Evolutionary conservation across 2,113 vertebrate species (phyloP), one percentile per base, ranked within the genome.

Genomic region (Microtus pennsylvanicus): DNA sequence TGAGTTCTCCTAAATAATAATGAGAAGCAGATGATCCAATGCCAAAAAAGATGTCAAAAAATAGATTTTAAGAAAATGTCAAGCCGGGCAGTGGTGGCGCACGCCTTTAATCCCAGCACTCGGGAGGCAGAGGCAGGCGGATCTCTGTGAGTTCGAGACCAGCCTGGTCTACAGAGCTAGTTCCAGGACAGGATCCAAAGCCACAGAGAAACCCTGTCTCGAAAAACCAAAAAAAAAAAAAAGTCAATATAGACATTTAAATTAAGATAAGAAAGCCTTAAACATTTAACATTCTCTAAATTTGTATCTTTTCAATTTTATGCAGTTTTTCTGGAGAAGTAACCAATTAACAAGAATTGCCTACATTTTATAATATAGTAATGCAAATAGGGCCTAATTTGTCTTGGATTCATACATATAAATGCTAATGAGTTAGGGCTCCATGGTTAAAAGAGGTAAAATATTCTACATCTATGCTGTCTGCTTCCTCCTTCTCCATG

Each of bases 1-100:
- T 92, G 22, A 92, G 13, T 42, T 30, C 93, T 93, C 61, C 63
- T 30, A 96, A 92, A 93, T n/a, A 74, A 83, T 28, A 86, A 63
- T 35, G 17, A 87, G 94, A 94, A 77, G 26, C 67, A 77, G 8
- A 92, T 94, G 38, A 86, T 7, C 24, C 81, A 82, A 82, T 33
- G 33, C 22, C 92, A 87, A 70, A 91, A 90, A 93, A 96, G 58
- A 90, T 61, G 9, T 67, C 1, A 86, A 7, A 76, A 30, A 35
- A 75, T 9, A 87, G 16, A 67, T 52, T 81, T 86, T 76, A 35
- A 93, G 24, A 77, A 90, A 72, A 88, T 47, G 26, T 93, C 70
- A 69, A 70, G 42, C 42, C 4, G 42, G 42, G 42, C 42, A 3
- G 42, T 42, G 42, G 42, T 42, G 42, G 42, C 42, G 42, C 42